A percentile compares a stretch with the other conserved stretches of the same genome.
These are phyloP conservation scores for Palythoa grandis DNA, from an alignment of 92 coral and sea anemone species.

Conservation along the genomic window DNA sequence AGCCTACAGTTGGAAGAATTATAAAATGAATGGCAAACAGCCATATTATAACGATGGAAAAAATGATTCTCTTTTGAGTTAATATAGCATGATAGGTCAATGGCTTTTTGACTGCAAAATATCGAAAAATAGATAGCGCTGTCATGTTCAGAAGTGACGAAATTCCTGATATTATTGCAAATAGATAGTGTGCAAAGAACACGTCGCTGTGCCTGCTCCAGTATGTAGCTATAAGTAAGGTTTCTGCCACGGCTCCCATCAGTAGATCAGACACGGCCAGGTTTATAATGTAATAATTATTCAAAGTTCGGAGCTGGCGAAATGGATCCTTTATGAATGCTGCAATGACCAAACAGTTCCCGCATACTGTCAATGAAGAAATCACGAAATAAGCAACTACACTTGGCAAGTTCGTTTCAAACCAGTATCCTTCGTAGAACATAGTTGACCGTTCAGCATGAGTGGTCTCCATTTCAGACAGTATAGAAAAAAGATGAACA, in stretches of 20 bases:
- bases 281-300: conserved; percentile 67
- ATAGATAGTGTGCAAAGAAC: conserved; percentile 70
- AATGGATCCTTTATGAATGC: conserved; percentile 74
- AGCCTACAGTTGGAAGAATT: conserved; percentile 64
- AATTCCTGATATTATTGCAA: conserved; percentile 75
- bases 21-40: conserved; percentile 52
- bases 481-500: not conserved
- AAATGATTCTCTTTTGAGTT: conserved; percentile 46
- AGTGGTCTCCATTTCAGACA: not conserved
- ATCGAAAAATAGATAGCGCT: conserved; percentile 73
- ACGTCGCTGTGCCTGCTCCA: conserved; percentile 61
- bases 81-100: conserved; percentile 61
- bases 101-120: conserved; percentile 71
- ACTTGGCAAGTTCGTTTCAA: conserved; percentile 54
- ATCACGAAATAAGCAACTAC: conserved; percentile 51
- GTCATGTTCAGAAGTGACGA: conserved; percentile 74
- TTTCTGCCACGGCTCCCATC: conserved; percentile 78
- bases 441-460: conserved; percentile 39
- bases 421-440: conserved; percentile 82
- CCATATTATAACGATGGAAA: conserved; percentile 65
- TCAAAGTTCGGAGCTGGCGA: conserved; percentile 59
- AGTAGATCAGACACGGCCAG: conserved; percentile 73
- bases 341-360: conserved; percentile 59
- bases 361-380: conserved; percentile 62
- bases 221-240: conserved; percentile 63